Conservation (phyloP, 2,888 invertebrate species). For the Tetragonisca angustula region DNA sequence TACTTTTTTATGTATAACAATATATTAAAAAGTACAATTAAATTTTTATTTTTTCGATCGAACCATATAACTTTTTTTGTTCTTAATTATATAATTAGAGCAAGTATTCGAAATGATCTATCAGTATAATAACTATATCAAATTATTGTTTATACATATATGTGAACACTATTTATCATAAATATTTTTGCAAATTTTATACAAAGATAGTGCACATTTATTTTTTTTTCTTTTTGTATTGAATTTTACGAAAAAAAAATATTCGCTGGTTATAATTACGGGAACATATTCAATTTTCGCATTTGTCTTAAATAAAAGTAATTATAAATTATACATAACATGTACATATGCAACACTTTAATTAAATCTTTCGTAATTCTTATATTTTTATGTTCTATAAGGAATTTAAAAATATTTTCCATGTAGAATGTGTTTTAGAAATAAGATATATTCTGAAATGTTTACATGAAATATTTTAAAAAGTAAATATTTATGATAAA, state of each 20-base stretch:
- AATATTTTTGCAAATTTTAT: constrained; percentile 20
- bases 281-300: not conserved
- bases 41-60: constrained; percentile 3
- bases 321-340: not conserved
- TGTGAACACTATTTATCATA: constrained; percentile 25
- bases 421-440: constrained; percentile 15
- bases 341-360: not conserved
- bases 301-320: constrained; percentile 5
- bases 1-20: constrained; percentile 22
- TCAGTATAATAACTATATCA: constrained; percentile 4
- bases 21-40: constrained; percentile 22
- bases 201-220: constrained; percentile 11
- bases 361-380: not conserved
- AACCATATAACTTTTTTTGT: constrained; percentile 13
- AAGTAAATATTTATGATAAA: not conserved
- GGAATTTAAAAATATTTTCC: not conserved
- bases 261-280: not conserved
- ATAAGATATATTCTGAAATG: constrained; percentile 2
- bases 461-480: constrained; percentile 9
- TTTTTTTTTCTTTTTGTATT: constrained; percentile 8
- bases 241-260: not conserved
- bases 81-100: not conserved
- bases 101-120: not conserved
- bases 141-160: constrained; percentile 12
- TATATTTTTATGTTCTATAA: not conserved